Evolutionary conservation across 1,140 invertebrate genomes (phyloP), one percentile per base, ranked within the genome.

Genomic region (Tetramorium parvispinum): DNA sequence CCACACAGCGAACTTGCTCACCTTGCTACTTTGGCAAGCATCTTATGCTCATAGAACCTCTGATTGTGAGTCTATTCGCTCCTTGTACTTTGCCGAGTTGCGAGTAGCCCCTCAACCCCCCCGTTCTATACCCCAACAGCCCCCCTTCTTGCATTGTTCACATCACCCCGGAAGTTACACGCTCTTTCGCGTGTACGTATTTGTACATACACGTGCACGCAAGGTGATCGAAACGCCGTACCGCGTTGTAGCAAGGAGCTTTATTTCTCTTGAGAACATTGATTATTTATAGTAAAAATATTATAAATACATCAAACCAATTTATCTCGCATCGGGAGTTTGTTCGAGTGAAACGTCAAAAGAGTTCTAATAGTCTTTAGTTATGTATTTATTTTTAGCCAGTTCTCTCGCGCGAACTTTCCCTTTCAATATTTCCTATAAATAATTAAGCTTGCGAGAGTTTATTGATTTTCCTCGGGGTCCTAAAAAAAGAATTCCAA

Each of bases 1-100:
- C 61, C 55, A 87, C 37, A 71, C 78, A 68, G 77, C 63, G 37
- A 77, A 83, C 46, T 77, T 78, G 40, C 49, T 65, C 71, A 86
- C 77, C 77, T 83, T 53, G 87, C 79, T 82, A 89, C 85, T 66
- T 83, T 87, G 75, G 85, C 88, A 73, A 85, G 85, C 77, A 88
- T 88, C 63, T 85, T 59, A 57, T 71, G 85, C 88, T 89, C 79
- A 51, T 87, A 89, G 85, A 77, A 59, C 51, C 59, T 27, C 49
- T 21, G 51, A 53, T 53, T 53, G 51, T 53, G 73, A 89, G 73
- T 83, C 85, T 73, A 75, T 89, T 88, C 65, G 81, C 87, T 85
- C 88, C 87, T 32, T 82, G 87, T 86, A 86, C 61, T 70, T 86
- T 88, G 24, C 59, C 87, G 71, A 89, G 53, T 87, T 87, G 32